These are phyloP conservation scores for Illadopsis cleaveri DNA, from an alignment of 2,113 vertebrate genomes.

Conservation along the genomic window DNA sequence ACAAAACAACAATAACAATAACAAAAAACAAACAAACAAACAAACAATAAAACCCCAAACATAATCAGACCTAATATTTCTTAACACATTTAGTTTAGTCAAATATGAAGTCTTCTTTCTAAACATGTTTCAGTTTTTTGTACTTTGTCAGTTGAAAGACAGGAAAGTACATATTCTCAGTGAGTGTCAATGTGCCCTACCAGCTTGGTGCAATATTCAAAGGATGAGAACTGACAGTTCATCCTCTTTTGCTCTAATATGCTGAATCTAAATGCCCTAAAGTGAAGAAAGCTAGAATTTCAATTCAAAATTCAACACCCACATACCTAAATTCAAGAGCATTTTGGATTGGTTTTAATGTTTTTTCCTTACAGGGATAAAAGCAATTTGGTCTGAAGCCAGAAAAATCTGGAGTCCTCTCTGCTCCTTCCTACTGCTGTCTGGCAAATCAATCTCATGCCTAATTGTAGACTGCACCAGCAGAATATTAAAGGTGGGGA, in stretches of 20 bases:
- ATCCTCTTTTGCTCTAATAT: constrained; percentile 31
- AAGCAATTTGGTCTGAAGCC: background rate
- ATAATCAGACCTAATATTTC: background rate
- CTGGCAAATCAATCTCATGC: background rate
- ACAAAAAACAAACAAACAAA: background rate
- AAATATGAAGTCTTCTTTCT: background rate
- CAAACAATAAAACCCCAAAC: background rate
- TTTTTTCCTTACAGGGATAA: background rate
- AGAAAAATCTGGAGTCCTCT: background rate
- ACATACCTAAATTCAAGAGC: constrained; percentile 3
- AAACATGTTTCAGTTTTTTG: background rate
- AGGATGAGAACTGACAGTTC: constrained; percentile 49
- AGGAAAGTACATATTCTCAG: background rate
- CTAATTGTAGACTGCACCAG: background rate
- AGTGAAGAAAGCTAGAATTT: constrained; percentile 15
- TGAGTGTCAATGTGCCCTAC: background rate
- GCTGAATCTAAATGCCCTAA: constrained; percentile 40
- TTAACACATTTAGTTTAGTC: background rate
- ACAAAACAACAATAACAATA: background rate
- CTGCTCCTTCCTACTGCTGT: background rate
- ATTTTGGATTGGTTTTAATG: background rate
- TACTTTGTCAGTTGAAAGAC: background rate
- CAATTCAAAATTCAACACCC: constrained; percentile 30
- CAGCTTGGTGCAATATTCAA: background rate
- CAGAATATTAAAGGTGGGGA: background rate